A percentile compares a stretch with the other conserved stretches of the same genome.
phyloP scores from a whole-genome alignment of 2,113 vertebrate species.

The Xiphias gladius region DNA sequence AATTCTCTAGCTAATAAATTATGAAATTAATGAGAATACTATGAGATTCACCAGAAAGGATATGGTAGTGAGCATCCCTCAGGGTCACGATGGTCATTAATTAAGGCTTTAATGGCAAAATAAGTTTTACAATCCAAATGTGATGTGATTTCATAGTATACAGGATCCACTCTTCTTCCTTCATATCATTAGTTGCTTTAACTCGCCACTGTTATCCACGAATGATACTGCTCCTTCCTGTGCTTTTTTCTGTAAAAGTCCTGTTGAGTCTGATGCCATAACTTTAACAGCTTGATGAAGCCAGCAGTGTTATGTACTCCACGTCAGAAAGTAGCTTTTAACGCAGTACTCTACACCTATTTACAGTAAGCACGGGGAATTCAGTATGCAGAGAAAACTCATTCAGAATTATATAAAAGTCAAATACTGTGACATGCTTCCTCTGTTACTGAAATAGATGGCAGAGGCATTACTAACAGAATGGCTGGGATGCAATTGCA shows the following conservation, averaged over 20 bases:
- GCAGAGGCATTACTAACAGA: conserved; percentile 28
- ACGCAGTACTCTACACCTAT: background rate
- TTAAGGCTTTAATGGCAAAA: conserved; percentile 7
- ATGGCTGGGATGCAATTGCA: conserved; percentile 54
- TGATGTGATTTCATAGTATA: conserved; percentile 12
- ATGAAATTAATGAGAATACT: background rate
- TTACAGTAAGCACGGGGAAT: background rate
- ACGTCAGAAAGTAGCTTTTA: conserved; percentile 19
- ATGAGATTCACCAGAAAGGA: background rate
- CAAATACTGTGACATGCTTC: conserved; percentile 12
- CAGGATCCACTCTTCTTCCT: background rate
- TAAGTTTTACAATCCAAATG: background rate
- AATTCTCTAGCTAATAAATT: background rate
- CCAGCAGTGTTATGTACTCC: background rate
- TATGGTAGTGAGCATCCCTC: background rate
- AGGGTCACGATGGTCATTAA: background rate
- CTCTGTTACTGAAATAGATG: conserved; percentile 17
- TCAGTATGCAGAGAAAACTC: conserved; percentile 13
- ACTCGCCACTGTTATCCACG: conserved; percentile 2
- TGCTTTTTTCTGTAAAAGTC: background rate
- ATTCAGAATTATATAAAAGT: background rate
- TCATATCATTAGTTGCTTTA: background rate
- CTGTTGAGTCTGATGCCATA: background rate
- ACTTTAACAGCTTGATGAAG: conserved; percentile 26
- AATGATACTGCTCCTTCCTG: background rate